Percentiles rank a stretch among this genome's conserved stretches.
These are phyloP conservation scores for Lagopus leucura DNA, from an alignment of 2,113 vertebrate species.

Conservation along the genomic window DNA sequence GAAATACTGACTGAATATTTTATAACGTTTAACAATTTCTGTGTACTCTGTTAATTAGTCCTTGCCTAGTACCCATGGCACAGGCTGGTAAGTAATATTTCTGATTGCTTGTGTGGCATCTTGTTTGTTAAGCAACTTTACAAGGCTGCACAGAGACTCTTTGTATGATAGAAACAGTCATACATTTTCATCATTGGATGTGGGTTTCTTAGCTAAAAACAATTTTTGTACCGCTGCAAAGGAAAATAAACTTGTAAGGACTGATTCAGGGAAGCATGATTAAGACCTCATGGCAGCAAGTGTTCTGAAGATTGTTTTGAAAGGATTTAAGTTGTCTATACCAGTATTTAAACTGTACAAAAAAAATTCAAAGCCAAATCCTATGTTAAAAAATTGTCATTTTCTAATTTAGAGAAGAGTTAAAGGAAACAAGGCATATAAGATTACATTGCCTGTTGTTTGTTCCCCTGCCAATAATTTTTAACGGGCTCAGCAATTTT, in stretches of 20 bases:
- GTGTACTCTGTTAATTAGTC: neutral
- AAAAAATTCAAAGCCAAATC: neutral
- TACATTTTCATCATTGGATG: neutral
- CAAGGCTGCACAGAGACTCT: neutral
- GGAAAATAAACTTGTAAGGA: conserved; percentile 47
- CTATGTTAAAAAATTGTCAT: neutral
- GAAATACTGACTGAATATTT: neutral
- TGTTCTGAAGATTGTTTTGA: conserved; percentile 60
- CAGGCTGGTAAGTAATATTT: neutral
- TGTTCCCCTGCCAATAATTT: conserved; percentile 27
- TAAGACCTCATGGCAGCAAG: conserved; percentile 56
- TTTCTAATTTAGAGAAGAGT: conserved; percentile 30
- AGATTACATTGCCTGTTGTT: neutral
- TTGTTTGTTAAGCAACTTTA: neutral
- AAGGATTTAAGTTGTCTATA: conserved; percentile 34
- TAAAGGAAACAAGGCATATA: neutral
- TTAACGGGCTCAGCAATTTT: conserved; percentile 5
- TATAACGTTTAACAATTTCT: neutral
- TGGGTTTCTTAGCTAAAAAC: conserved; percentile 6
- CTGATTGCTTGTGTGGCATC: neutral
- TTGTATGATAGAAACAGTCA: neutral
- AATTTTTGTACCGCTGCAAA: neutral
- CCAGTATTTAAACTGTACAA: conserved; percentile 16
- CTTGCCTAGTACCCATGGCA: neutral
- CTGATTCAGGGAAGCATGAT: conserved; percentile 24